phyloP scores from a whole-genome alignment of 1,140 invertebrate genomes.

The Alviniconcha marisindica region DNA sequence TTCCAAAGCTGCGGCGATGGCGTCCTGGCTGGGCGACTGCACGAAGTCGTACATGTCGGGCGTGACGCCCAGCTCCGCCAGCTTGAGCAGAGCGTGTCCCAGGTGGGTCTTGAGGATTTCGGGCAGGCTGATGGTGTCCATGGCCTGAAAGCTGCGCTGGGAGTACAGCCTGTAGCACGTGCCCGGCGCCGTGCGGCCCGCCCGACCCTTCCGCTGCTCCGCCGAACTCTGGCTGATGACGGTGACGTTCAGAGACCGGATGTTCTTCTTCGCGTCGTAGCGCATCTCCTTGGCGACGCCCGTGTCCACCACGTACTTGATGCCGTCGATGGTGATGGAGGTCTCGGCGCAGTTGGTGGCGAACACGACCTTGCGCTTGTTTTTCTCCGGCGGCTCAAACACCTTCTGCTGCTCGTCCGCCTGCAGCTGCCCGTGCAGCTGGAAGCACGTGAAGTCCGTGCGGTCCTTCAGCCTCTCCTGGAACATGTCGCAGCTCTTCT shows the following conservation, averaged over 20 bases:
- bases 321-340: slow-evolving; percentile 71
- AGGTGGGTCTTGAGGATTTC: slow-evolving; percentile 68
- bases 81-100: slow-evolving; percentile 63
- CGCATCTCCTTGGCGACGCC: slow-evolving; percentile 66
- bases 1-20: slow-evolving; percentile 54
- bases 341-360: slow-evolving; percentile 74
- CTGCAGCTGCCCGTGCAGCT: slow-evolving; percentile 96
- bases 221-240: slow-evolving; percentile 65
- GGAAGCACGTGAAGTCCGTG: slow-evolving; percentile 74
- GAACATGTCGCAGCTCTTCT: slow-evolving; percentile 59
- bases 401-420: slow-evolving; percentile 92
- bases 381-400: slow-evolving; percentile 51
- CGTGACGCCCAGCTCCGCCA: slow-evolving; percentile 59
- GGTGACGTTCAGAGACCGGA: slow-evolving; percentile 54
- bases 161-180: slow-evolving; percentile 69
- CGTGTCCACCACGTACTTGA: slow-evolving; percentile 70
- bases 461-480: slow-evolving; percentile 5
- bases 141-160: slow-evolving; percentile 51
- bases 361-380: slow-evolving; percentile 69
- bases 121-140: slow-evolving; percentile 54
- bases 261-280: slow-evolving; percentile 66
- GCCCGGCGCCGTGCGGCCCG: slow-evolving; percentile 62
- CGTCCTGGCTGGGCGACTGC: slow-evolving; percentile 52
- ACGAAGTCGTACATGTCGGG: slow-evolving; percentile 67
- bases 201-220: slow-evolving; percentile 70